Percentiles rank a stretch among this genome's conserved stretches.
phyloP scores from a whole-genome alignment of 2,888 invertebrate species.

The Drosophila percnosoma region DNA sequence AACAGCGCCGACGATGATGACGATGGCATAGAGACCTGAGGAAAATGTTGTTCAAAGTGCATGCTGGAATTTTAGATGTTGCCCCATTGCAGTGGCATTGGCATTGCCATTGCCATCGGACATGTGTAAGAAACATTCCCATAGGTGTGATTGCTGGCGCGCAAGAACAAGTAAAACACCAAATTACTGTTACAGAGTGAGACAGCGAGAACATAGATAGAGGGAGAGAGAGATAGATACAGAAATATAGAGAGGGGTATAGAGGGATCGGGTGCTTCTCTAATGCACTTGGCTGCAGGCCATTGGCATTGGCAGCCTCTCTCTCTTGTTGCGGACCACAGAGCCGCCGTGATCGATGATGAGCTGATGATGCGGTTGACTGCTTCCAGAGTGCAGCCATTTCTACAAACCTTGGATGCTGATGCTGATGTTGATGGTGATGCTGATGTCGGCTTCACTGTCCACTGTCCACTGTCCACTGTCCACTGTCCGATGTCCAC shows the following conservation, averaged over 20 bases:
- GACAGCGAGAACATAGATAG: constrained; percentile 3
- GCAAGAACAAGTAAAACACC: constrained; percentile 80
- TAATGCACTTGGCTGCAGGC: constrained; percentile 63
- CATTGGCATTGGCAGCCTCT: constrained; percentile 55
- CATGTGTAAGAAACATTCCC: constrained; percentile 79
- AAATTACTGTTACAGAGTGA: constrained; percentile 70
- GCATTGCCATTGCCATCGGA: constrained; percentile 38
- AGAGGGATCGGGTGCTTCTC: constrained; percentile 25
- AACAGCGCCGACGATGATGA: constrained; percentile 31
- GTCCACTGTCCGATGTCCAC: neutral
- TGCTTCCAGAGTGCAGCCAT: constrained; percentile 47
- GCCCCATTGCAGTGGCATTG: constrained; percentile 30
- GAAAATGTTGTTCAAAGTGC: constrained; percentile 76
- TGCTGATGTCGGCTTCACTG: constrained; percentile 1
- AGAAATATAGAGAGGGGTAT: neutral
- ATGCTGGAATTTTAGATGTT: constrained; percentile 69
- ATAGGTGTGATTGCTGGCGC: constrained; percentile 80
- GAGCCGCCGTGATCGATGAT: constrained; percentile 73
- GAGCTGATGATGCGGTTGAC: constrained; percentile 65
- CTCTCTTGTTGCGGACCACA: constrained; percentile 38
- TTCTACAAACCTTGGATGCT: constrained; percentile 30
- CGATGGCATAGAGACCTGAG: constrained; percentile 32
- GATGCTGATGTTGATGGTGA: constrained; percentile 16
- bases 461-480: constrained; percentile 3
- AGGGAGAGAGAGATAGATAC: neutral